phyloP scores from a whole-genome alignment of 2,888 invertebrate species.

The Cyrtodaria siliqua region DNA sequence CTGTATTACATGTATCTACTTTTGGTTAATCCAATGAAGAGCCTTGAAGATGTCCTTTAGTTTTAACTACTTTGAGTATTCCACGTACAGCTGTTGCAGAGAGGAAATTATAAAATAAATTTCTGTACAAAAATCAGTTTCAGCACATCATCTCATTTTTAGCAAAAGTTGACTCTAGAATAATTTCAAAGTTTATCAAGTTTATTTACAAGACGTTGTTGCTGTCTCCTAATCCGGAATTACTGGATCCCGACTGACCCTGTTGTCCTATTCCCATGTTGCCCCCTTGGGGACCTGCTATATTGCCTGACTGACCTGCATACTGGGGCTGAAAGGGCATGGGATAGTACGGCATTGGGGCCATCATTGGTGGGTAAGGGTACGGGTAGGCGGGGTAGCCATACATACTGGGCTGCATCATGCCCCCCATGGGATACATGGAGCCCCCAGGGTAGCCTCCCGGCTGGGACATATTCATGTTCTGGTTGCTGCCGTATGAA shows the following conservation, averaged over 20 bases:
- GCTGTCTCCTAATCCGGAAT: too few relatives aligned
- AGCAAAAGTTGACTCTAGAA: too few relatives aligned
- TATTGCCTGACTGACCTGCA: constrained; percentile 19
- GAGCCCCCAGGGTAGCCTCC: constrained; percentile 48
- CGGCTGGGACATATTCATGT: constrained; percentile 52
- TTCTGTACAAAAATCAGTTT: too few relatives aligned
- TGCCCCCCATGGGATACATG: constrained; percentile 70
- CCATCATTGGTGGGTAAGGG: constrained; percentile 54
- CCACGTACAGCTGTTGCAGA: too few relatives aligned
- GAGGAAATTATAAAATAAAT: too few relatives aligned
- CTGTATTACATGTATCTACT: too few relatives aligned
- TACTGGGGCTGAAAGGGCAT: constrained; percentile 63
- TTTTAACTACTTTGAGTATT: too few relatives aligned
- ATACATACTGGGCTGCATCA: constrained; percentile 71
- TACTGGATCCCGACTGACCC: neutral
- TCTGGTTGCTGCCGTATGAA: constrained; percentile 46
- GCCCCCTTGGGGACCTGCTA: constrained; percentile 15
- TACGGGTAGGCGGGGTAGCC: constrained; percentile 62
- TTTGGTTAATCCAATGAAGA: too few relatives aligned
- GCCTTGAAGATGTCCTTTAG: too few relatives aligned
- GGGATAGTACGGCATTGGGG: constrained; percentile 58
- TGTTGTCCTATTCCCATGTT: constrained; percentile 31
- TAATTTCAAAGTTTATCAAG: too few relatives aligned
- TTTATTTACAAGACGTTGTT: too few relatives aligned
- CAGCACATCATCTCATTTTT: too few relatives aligned